Base-by-base conservation (phyloP, 1,140 invertebrate genomes). In the Atta colombica region DNA sequence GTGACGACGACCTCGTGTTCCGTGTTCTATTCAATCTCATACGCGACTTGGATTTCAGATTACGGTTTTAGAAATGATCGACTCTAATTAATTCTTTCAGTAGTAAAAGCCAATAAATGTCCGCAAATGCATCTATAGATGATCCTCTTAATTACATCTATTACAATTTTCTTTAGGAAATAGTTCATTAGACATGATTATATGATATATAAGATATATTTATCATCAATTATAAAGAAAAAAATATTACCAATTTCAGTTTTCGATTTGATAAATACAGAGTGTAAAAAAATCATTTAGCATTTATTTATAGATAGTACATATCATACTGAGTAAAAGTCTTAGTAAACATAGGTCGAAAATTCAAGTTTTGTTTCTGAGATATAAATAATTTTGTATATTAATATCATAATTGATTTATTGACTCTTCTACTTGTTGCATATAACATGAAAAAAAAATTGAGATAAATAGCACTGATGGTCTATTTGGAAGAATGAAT, bases 1-100 rank as follows among this genome's bases (percentile, higher is more conserved):
- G 61, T 58, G 68, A 85, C 69, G 49, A 75, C 66, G 66, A 87
- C 72, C 81, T 39, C 49, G 18, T 21, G 31, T 39, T 84, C 61
- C 53, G n/a, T 84, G 5, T 61, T 63, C 25, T 21, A 74, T 84
- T 84, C 10, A 18, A 55, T 66, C 3, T n/a, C 31, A 12, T 10
- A 35, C 14, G 18, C 25, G 31, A 14, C 25, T 55, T 6, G 3
- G 49, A 10, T 35, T 78, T 10, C 53, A n/a, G 18, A 61, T 75
- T 71, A 71, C 7, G 14, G 51, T 39, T 61, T 82, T 72, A 5
- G n/a, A 72, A 72, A 31, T n/a, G 53, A 72, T 60, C 14, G 39
- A 6, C 21, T 25, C 6, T 35, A 74, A 63, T 51, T 84, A 55
- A 74, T 61, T 4, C 8, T 61, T 63, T 61, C 25, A 61, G 2